A percentile compares a stretch with the other conserved stretches of the same genome.
These are phyloP conservation scores for Dufourea novaeangliae DNA, from an alignment of 1,140 invertebrate species.

Conservation along the genomic window DNA sequence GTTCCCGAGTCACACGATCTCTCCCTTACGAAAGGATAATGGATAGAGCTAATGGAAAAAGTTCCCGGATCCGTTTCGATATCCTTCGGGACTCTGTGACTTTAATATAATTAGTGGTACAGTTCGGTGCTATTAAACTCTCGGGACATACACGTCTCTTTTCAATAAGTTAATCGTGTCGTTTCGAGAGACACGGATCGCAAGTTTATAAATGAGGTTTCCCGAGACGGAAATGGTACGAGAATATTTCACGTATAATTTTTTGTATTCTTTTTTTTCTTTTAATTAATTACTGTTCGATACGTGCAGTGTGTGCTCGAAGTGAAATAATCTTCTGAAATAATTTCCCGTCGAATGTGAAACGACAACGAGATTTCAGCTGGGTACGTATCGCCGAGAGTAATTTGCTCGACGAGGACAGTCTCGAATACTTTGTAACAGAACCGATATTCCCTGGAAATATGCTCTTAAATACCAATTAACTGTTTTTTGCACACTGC, in stretches of 20 bases:
- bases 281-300: neutral
- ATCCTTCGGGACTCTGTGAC: neutral
- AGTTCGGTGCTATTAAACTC: neutral
- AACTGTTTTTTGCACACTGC: neutral
- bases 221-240: neutral
- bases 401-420: neutral
- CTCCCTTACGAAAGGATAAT: neutral
- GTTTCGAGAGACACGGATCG: neutral
- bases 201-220: neutral
- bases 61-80: neutral
- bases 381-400: too few relatives aligned
- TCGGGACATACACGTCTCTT: neutral
- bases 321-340: neutral
- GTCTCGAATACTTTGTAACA: neutral
- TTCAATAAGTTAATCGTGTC: neutral
- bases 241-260: neutral
- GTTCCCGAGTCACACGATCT: neutral
- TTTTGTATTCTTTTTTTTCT: too few relatives aligned
- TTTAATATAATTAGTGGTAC: constrained; percentile 6
- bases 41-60: neutral
- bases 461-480: neutral
- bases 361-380: neutral
- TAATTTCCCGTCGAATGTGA: neutral
- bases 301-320: neutral
- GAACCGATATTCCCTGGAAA: neutral